phyloP scores from a whole-genome alignment of 2,797 vertebrate genomes.

The Clarias laeviceps region DNA sequence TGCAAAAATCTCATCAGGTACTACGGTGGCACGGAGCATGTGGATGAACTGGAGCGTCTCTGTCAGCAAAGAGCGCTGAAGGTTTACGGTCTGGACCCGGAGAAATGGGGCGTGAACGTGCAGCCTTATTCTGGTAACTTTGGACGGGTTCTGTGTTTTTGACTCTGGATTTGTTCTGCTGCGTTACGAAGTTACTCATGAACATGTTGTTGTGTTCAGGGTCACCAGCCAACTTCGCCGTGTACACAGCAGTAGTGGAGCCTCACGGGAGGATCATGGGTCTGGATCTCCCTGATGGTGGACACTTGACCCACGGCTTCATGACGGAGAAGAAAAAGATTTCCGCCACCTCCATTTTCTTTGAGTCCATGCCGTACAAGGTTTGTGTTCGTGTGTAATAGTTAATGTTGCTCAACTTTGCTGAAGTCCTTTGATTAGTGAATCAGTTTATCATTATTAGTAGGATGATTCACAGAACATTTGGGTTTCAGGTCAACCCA shows the following conservation, averaged over 20 bases:
- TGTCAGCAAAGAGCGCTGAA: constrained; percentile 92
- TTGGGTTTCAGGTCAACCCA: constrained; percentile 80
- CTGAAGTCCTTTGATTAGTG: neutral
- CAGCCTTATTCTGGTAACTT: constrained; percentile 93
- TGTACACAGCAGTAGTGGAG: constrained; percentile 92
- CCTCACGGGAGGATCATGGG: constrained; percentile 98
- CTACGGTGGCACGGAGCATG: constrained; percentile 91
- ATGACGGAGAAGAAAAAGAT: constrained; percentile 99
- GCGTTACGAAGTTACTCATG: constrained; percentile 6
- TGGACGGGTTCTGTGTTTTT: neutral
- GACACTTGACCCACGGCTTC: constrained; percentile 95
- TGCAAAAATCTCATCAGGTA: constrained; percentile 76
- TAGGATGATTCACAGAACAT: neutral
- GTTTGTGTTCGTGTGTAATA: constrained; percentile 63
- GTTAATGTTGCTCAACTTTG: neutral
- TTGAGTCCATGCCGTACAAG: constrained; percentile 99
- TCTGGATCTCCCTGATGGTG: constrained; percentile 93
- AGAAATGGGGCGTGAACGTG: constrained; percentile 93
- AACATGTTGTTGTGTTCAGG: constrained; percentile 70
- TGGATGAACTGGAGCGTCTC: constrained; percentile 90
- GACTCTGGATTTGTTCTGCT: neutral
- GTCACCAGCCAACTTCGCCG: constrained; percentile 92
- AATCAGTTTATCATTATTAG: neutral
- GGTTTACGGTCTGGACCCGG: constrained; percentile 80
- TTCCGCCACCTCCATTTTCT: constrained; percentile 95